Evolutionary conservation across 2,888 invertebrate species (phyloP).

Genomic region (Drosophila merina): DNA sequence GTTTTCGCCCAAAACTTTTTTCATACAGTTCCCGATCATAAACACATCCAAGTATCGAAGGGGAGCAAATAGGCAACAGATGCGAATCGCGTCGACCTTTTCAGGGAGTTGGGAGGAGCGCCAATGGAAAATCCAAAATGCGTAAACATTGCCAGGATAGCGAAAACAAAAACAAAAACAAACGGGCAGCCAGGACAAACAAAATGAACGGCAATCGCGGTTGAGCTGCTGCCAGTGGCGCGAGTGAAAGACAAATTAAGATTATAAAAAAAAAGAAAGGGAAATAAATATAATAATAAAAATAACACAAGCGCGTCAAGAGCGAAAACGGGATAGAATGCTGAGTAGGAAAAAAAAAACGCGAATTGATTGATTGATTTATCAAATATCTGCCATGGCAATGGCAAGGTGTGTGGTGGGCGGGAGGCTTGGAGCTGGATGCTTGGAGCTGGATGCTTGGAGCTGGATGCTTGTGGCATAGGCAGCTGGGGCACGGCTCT

Average conservation of each 20-base stretch:
- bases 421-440: constrained; percentile 24
- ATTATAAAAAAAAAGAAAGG: constrained; percentile 69
- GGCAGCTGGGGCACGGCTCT: constrained; percentile 51
- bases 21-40: constrained; percentile 43
- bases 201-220: constrained; percentile 75
- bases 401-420: constrained; percentile 31
- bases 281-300: constrained; percentile 64
- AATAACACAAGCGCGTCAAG: constrained; percentile 55
- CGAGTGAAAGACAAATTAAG: constrained; percentile 79
- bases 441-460: constrained; percentile 1
- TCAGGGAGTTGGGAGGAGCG: background rate
- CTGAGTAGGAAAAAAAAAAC: constrained; percentile 25
- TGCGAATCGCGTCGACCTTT: constrained; percentile 4
- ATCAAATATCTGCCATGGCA: constrained; percentile 68
- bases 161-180: constrained; percentile 33
- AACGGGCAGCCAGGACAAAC: constrained; percentile 55
- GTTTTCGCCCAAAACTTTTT: constrained; percentile 26
- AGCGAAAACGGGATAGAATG: constrained; percentile 11
- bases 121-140: constrained; percentile 43
- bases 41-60: constrained; percentile 28
- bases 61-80: constrained; percentile 59
- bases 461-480: background rate
- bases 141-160: constrained; percentile 31
- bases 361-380: constrained; percentile 79
- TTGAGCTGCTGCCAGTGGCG: constrained; percentile 73